Base-by-base conservation (phyloP, 2,797 vertebrate genomes). In the Agapornis canus region DNA sequence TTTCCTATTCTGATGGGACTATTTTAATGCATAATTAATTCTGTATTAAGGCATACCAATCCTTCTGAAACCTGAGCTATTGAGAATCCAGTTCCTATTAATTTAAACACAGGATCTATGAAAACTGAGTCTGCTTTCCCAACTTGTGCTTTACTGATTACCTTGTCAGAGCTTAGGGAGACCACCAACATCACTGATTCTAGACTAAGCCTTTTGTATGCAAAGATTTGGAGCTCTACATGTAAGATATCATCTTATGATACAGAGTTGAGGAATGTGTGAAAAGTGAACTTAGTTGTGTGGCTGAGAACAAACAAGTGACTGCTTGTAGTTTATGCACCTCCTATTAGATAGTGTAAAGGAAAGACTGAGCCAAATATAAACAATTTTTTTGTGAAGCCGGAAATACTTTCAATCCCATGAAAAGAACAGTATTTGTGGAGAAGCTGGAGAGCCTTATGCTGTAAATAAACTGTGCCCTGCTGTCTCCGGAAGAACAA, bases 1-100 rank as follows among this genome's bases (percentile, higher is more conserved):
- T 93, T 95, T 76, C 32, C 60, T 31, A 52, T 57, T 80, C 86
- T 87, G 83, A 89, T 85, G 79, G 84, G 82, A 64, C 71, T 89
- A 63, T 68, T 92, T 68, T 7, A 89, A 65, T 87, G 64, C 65
- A 54, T 47, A 89, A 92, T 92, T 95, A 82, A 82, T 49, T 91
- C 56, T 16, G 17, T 56, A 59, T 43, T 15, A 37, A 48, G 77
- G 32, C 59, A 68, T 65, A 81, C 60, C 40, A 10, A 29, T 22
- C 60, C n/a, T 90, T 31, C 48, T 73, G 70, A 71, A 92, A 70
- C 27, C n/a, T 47, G 75, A 92, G 40, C 81, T 81, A 17, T 29
- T 4, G 5, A 71, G 35, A 63, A 57, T 15, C 13, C 14, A 25
- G 18, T 51, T 48, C 68, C 49, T 37, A 29, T 11, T 54, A 79